Evolutionary conservation across 2,797 vertebrate genomes (phyloP).

Genomic region (Agapornis canus): DNA sequence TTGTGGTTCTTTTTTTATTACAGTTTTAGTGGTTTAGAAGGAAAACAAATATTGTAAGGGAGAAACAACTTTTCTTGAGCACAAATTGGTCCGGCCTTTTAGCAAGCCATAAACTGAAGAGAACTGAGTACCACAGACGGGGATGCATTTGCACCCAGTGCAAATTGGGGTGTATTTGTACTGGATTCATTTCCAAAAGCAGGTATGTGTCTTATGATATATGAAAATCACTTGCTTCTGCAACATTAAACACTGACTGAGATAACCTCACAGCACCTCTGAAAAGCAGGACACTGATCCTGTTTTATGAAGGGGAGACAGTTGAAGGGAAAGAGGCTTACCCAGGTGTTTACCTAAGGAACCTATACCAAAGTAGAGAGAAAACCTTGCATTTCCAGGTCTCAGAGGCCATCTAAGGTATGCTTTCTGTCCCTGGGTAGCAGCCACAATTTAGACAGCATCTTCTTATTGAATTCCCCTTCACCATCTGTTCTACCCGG

Average conservation of each 20-base stretch:
- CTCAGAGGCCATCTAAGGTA: neutral
- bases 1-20: neutral
- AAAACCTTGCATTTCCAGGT: neutral
- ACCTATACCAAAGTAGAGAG: neutral
- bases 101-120: neutral
- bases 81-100: neutral
- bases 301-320: neutral
- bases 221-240: neutral
- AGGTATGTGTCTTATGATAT: neutral
- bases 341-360: neutral
- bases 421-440: neutral
- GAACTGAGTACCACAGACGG: neutral
- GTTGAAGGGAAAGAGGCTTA: neutral
- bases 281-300: neutral
- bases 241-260: neutral
- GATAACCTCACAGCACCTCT: neutral
- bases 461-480: neutral
- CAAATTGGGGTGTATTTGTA: neutral
- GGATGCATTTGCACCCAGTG: neutral
- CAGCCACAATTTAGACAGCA: neutral
- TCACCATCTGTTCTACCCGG: neutral
- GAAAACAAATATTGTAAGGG: neutral
- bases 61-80: neutral
- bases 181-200: neutral
- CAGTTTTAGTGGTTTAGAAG: neutral